Conservation (phyloP, 1,140 invertebrate genomes). For the Elymnias hypermnestra region DNA sequence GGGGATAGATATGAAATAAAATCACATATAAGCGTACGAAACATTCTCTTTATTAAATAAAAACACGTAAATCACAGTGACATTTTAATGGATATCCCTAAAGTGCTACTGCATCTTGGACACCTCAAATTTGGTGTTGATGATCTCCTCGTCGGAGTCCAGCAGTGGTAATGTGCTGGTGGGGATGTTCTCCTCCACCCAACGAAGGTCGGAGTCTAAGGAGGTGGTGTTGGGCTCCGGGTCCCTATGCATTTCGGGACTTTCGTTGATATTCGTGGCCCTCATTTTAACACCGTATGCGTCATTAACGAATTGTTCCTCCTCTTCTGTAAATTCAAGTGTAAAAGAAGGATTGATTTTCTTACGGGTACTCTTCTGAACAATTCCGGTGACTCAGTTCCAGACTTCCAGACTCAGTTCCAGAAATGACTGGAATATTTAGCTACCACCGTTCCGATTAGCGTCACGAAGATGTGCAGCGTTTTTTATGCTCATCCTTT, state of each 20-base stretch:
- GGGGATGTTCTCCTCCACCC: constrained; percentile 95
- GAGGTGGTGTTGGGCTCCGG: constrained; percentile 44
- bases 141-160: constrained; percentile 93
- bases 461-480: no score
- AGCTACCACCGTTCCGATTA: no score
- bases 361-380: no score
- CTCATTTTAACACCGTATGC: constrained; percentile 90
- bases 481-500: no score
- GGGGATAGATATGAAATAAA: no score
- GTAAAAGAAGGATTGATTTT: no score
- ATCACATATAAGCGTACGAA: constrained; percentile 8
- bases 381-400: no score
- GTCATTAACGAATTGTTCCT: constrained; percentile 90
- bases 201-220: constrained; percentile 89
- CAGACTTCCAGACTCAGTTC: no score
- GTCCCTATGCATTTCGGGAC: constrained; percentile 26
- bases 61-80: constrained; percentile 35
- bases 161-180: constrained; percentile 86
- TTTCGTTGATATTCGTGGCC: constrained; percentile 54
- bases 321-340: constrained; percentile 69
- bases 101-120: constrained; percentile 89
- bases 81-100: constrained; percentile 39
- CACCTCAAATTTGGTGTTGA: constrained; percentile 92
- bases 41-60: constrained; percentile 25
- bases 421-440: no score